phyloP scores from a whole-genome alignment of 2,113 vertebrate species.

The Mus spicilegus region DNA sequence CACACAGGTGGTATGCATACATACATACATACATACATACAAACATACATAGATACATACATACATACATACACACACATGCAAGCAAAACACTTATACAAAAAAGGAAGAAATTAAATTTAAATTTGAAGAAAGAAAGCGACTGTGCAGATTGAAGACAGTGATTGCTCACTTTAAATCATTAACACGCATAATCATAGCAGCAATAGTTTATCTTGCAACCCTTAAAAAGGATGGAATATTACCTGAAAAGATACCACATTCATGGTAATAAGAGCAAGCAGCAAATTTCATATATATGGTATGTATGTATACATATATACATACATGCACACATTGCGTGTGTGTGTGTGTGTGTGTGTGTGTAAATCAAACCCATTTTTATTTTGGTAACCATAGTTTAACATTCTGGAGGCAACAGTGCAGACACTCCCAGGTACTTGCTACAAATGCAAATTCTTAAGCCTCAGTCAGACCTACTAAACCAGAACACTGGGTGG shows the following conservation, averaged over 20 bases:
- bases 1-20: background rate
- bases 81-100: background rate
- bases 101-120: background rate
- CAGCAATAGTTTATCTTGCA: background rate
- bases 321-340: background rate
- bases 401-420: background rate
- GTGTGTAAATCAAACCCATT: background rate
- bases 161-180: background rate
- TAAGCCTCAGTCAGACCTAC: background rate
- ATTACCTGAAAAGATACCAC: background rate
- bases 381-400: conserved; percentile 47
- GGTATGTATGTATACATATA: background rate
- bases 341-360: background rate
- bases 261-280: background rate
- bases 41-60: no score
- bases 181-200: background rate
- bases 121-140: background rate
- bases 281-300: background rate
- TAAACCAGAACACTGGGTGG: background rate
- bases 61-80: background rate
- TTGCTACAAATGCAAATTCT: conserved; percentile 12
- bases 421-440: background rate
- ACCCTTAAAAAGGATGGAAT: conserved; percentile 1
- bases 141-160: background rate
- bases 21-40: no score